phyloP scores from a whole-genome alignment of 2,797 vertebrate genomes.

The Kryptolebias ocellatus region DNA sequence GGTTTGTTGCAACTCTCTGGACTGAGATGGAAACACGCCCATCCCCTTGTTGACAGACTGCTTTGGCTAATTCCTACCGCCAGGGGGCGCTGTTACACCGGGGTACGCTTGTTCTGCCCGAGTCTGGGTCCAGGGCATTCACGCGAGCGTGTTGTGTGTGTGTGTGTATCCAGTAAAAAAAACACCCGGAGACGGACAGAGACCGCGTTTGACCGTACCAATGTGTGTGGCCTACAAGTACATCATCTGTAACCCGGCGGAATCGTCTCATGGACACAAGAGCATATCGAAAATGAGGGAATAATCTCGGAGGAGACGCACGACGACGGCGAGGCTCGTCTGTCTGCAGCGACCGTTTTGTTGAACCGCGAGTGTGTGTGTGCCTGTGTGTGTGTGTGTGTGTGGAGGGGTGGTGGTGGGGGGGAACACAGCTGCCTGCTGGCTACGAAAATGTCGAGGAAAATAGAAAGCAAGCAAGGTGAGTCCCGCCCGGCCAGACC shows the following conservation, averaged over 20 bases:
- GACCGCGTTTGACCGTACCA: constrained; percentile 67
- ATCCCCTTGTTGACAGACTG: constrained; percentile 70
- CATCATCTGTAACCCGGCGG: constrained; percentile 34
- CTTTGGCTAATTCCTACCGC: constrained; percentile 67
- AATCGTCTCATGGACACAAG: constrained; percentile 65
- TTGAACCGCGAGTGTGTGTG: constrained; percentile 66
- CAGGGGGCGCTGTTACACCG: constrained; percentile 60
- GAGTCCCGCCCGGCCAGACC: constrained; percentile 63
- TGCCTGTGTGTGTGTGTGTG: too few species aligned
- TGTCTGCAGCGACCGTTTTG: constrained; percentile 69
- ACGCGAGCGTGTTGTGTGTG: constrained; percentile 29
- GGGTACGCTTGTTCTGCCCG: constrained; percentile 13
- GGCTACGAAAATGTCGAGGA: constrained; percentile 85
- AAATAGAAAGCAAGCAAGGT: constrained; percentile 88
- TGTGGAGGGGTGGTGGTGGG: too few species aligned
- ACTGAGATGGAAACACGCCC: constrained; percentile 64
- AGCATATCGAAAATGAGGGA: constrained; percentile 70
- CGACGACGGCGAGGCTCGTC: constrained; percentile 65
- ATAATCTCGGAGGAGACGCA: constrained; percentile 66
- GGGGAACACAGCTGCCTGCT: constrained; percentile 73
- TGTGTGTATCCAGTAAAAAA: constrained; percentile 65
- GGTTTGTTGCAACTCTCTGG: constrained; percentile 22
- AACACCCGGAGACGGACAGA: constrained; percentile 68
- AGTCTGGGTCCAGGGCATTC: constrained; percentile 62
- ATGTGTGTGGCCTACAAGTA: constrained; percentile 69